Evolutionary conservation across 2,113 vertebrate genomes (phyloP), one percentile per base, ranked within the genome.

Genomic region (Apteryx mantelli): DNA sequence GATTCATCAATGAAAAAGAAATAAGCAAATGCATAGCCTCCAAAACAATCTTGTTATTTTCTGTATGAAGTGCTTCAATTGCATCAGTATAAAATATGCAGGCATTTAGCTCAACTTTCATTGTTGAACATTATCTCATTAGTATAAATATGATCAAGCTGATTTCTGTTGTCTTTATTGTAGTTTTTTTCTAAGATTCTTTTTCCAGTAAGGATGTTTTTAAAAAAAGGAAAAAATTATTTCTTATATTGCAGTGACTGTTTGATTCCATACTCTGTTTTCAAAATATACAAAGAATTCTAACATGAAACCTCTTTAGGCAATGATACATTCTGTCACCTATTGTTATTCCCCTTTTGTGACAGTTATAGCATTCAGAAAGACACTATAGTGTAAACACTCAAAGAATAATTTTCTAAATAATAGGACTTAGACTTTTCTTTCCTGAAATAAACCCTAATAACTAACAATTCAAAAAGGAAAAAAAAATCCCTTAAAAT

Each of bases 341-440:
- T 61, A 15, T 38, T 84, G 16, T 71, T 24, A 40, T n/a, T 40
- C 19, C 20, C 7, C 10, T 73, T 64, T 64, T 81, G 66, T 44
- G 73, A 22, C 16, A 75, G 18, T 36, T 92, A 30, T 5, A 60
- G 6, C 8, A 81, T 56, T 73, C 24, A 74, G 36, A 73, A 85
- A 82, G 17, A n/a, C 13, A 15, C 19, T 58, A 28, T 48, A 60
- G 15, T 2, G 1, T 48, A 75, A 86, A 74, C 5, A 46, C 17
- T 40, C 21, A 73, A 68, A 55, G 6, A 82, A 61, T 30, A 25
- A 42, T 74, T 69, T 87, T 58, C 12, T 68, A 58, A 82, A 84
- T 50, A 26, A 70, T n/a, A 32, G 4, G 7, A 34, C 7, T 48
- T 32, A 9, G 32, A 1, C 7, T 1, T 2, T 2, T 36, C 58